Conservation (phyloP, 2,888 invertebrate genomes). For the Coelinius sp. region DNA sequence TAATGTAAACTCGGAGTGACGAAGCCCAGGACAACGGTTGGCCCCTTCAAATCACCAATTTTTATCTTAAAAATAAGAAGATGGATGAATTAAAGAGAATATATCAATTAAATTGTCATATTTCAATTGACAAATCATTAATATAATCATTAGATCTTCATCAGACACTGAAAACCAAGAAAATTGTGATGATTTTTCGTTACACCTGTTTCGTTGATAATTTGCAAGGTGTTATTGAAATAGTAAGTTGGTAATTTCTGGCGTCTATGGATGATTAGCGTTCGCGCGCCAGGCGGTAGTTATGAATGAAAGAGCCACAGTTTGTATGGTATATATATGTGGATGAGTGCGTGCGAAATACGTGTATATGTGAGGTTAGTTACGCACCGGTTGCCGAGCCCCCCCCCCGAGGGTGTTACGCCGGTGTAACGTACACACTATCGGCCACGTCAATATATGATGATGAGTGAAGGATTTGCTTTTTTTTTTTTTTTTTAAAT, state of each 20-base stretch:
- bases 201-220: neutral
- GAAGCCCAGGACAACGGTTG: slow-evolving; percentile 25
- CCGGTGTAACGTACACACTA: slow-evolving; percentile 44
- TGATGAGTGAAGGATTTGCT: slow-evolving; percentile 34
- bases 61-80: no score
- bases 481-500: no score
- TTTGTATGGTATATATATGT: slow-evolving; percentile 57
- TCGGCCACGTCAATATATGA: slow-evolving; percentile 35
- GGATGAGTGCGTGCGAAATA: slow-evolving; percentile 58
- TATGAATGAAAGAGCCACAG: slow-evolving; percentile 64
- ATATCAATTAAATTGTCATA: no score
- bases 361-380: slow-evolving; percentile 66
- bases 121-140: no score
- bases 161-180: no score
- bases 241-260: slow-evolving; percentile 51
- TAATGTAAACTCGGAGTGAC: slow-evolving; percentile 31
- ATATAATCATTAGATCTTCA: no score
- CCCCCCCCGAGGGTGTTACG: slow-evolving; percentile 59
- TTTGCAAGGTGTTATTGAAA: slow-evolving; percentile 4
- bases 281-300: slow-evolving; percentile 44
- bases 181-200: neutral
- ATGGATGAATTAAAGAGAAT: no score
- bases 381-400: slow-evolving; percentile 65
- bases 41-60: no score
- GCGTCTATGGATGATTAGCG: slow-evolving; percentile 42